Conservation (phyloP, 2,797 vertebrate genomes). For the Sebastes taczanowskii region DNA sequence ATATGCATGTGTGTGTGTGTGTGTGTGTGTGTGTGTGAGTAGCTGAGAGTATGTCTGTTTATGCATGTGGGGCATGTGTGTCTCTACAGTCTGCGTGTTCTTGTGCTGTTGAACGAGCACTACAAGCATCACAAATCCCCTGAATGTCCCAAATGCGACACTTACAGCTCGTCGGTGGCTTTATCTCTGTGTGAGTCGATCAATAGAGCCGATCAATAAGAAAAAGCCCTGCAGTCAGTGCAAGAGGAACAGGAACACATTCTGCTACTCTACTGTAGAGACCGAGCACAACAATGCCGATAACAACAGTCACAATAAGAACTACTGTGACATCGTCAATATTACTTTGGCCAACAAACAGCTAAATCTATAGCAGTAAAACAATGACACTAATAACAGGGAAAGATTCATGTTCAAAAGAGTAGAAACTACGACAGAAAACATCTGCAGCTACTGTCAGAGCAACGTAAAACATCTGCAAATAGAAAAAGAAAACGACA, state of each 20-base stretch:
- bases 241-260: slow-evolving; percentile 22
- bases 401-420: neutral
- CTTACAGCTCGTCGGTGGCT: slow-evolving; percentile 43
- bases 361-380: neutral
- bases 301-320: slow-evolving; percentile 1
- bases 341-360: neutral
- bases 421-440: neutral
- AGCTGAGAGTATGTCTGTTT: neutral
- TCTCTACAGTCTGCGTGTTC: neutral
- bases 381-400: neutral
- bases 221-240: slow-evolving; percentile 52
- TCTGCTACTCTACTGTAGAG: slow-evolving; percentile 33
- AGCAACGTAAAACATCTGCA: slow-evolving; percentile 5
- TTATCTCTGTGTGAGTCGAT: slow-evolving; percentile 57
- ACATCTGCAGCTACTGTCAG: neutral
- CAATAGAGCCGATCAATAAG: slow-evolving; percentile 58
- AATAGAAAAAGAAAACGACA: neutral
- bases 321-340: neutral
- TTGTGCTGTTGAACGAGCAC: neutral
- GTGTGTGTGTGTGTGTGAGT: neutral
- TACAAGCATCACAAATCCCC: slow-evolving; percentile 30
- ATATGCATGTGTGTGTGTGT: neutral
- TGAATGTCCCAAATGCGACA: slow-evolving; percentile 43
- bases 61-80: neutral
- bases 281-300: neutral